Percentiles rank a stretch among this genome's conserved stretches.
These are phyloP conservation scores for Plestiodon gilberti DNA, from an alignment of 2,113 vertebrate genomes.

Conservation along the genomic window DNA sequence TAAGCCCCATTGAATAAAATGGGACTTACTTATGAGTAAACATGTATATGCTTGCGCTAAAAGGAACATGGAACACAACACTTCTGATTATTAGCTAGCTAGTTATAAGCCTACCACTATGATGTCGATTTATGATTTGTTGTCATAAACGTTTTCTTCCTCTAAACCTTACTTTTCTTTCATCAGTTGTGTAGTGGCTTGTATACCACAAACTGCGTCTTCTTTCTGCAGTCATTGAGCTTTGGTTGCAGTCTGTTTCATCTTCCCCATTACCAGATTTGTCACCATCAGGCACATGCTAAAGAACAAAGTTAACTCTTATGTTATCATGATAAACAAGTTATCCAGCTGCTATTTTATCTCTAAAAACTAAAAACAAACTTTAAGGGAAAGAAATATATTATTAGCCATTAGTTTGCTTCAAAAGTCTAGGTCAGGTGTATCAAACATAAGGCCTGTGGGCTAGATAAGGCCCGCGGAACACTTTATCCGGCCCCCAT, in stretches of 20 bases:
- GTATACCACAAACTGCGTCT: constrained; percentile 90
- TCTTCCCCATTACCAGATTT: constrained; percentile 78
- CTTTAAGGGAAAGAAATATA: constrained; percentile 7
- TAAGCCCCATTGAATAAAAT: too few relatives aligned
- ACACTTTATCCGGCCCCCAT: too few relatives aligned
- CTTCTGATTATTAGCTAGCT: neutral
- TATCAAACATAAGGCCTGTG: too few relatives aligned
- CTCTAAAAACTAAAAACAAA: neutral
- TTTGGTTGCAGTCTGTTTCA: constrained; percentile 72
- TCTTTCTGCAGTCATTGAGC: constrained; percentile 81
- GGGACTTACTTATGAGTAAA: too few relatives aligned
- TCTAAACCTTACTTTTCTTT: constrained; percentile 87
- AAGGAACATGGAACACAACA: neutral
- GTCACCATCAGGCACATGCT: constrained; percentile 75
- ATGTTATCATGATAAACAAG: neutral
- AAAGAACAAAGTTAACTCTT: constrained; percentile 49
- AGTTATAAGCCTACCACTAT: constrained; percentile 3
- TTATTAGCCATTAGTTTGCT: neutral
- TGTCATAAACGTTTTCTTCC: constrained; percentile 37
- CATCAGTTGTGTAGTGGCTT: constrained; percentile 87
- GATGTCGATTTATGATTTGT: constrained; percentile 76
- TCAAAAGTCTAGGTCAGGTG: neutral
- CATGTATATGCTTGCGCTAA: neutral
- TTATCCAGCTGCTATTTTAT: neutral
- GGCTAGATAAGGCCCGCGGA: too few relatives aligned